A percentile compares a stretch with the other conserved stretches of the same genome.
phyloP scores from a whole-genome alignment of 2,113 vertebrate genomes.

The Ammodytes marinus region DNA sequence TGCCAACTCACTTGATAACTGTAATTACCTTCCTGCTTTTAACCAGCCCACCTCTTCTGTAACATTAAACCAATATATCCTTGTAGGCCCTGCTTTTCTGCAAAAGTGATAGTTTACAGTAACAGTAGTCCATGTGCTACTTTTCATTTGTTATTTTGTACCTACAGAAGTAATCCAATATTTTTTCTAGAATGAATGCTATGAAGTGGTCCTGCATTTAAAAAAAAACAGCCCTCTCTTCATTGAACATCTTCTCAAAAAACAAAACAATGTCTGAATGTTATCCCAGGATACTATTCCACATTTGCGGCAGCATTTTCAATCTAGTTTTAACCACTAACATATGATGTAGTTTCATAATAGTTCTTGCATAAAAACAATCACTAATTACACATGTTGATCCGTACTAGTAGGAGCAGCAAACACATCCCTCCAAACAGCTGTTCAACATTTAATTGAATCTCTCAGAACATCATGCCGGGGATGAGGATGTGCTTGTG shows the following conservation, averaged over 20 bases:
- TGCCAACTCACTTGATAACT: slow-evolving; percentile 34
- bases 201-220: neutral
- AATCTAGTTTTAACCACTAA: neutral
- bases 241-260: neutral
- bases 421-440: neutral
- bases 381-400: neutral
- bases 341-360: neutral
- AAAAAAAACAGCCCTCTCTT: neutral
- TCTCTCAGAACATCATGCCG: slow-evolving; percentile 27
- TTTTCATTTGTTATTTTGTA: neutral
- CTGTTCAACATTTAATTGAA: slow-evolving; percentile 24
- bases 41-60: slow-evolving; percentile 8
- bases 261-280: neutral
- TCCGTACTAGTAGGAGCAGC: neutral
- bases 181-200: slow-evolving; percentile 4
- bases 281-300: neutral
- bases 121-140: neutral
- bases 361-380: neutral
- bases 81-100: slow-evolving; percentile 3
- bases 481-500: slow-evolving; percentile 17
- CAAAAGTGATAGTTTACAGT: slow-evolving; percentile 24
- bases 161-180: neutral
- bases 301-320: slow-evolving; percentile 22
- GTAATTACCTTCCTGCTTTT: slow-evolving; percentile 54
- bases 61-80: slow-evolving; percentile 22